Evolutionary conservation across 2,113 vertebrate species (phyloP), one percentile per base, ranked within the genome.

Genomic region (Sarotherodon lohbergeri): DNA sequence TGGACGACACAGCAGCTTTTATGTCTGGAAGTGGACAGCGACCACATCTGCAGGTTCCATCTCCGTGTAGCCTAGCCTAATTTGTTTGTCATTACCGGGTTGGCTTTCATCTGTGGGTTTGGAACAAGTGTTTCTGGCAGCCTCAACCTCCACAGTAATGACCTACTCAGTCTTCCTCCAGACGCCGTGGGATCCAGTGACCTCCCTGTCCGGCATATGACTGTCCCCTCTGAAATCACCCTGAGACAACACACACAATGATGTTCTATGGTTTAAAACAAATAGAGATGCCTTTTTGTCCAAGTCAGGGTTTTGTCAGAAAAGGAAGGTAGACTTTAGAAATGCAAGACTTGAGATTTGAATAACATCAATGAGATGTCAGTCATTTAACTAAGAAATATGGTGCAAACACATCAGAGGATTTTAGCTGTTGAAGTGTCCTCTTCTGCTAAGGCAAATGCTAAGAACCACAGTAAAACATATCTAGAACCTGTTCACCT

Each of bases 21-120:
- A 79, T 90, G 91, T 92, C 81, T 90, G 92, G 87, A 88, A 84
- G 88, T n/a, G 32, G 89, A 89, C 78, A 87, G 88, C 55, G 63
- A 85, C 71, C 89, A 87, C 93, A 92, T 94, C 93, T 93, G 89
- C 86, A 91, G 90, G 87, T 87, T 90, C 92, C 83, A 91, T 92
- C 88, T 91, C 86, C 2, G 12, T 55, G 52, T 46, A 78, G 86
- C 79, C 24, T 6, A 13, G 63, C 54, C 63, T 85, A 46, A 91
- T 95, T 92, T 93, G 91, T 95, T 93, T 93, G 90, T 93, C 90
- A 88, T 90, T 85, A 90, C 82, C 34, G 84, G 80, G 84, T 90
- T 87, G 88, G 89, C 87, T 93, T 91, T 91, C 90, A 90, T 92
- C 83, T 68, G 81, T 14, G 39, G 39, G 57, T 55, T 84, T 22